Evolutionary conservation across 2,113 vertebrate species (phyloP), one percentile per base, ranked within the genome.

Genomic region (Sciurus niger): DNA sequence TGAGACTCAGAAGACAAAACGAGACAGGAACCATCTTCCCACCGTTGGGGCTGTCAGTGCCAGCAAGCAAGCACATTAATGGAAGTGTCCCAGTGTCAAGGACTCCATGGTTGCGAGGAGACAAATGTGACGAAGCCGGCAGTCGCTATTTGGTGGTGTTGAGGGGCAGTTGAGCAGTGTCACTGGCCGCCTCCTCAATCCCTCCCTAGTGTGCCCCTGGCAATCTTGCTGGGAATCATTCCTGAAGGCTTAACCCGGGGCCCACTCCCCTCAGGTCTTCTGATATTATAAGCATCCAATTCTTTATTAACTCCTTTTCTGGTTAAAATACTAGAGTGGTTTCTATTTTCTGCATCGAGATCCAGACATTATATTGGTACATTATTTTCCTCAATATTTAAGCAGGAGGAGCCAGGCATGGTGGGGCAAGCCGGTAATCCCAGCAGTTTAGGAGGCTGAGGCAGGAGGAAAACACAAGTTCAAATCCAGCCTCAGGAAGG

Each of bases 261-360:
- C 46, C 46, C 48, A 60, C 8, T 37, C 58, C 17, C 82, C 88
- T 20, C 4, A 40, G 51, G 9, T n/a, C 25, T 88, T 87, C 43
- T 46, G 63, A 90, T 83, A 93, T 91, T 87, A 58, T 53, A 88
- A 94, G 70, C 25, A 84, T 24, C 37, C 63, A 65, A 46, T 83
- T 84, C 89, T 68, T 94, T 58, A 40, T 55, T 63, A 93, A 84
- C 78, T 48, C 16, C 22, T 63, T 40, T 76, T 30, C 28, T 34
- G 25, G 37, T 84, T 30, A 82, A 90, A 86, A 90, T 73, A 89
- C 37, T 43, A 40, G 9, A 73, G 25, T 20, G 16, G 51, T 67
- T 90, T 87, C 53, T 83, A 14, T 90, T 90, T 83, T 30, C 46
- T 93, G 37, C 40, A 53, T 18, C 1, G 14, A 55, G 77, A 65